phyloP scores from a whole-genome alignment of 1,140 invertebrate species.

The Wasmannia auropunctata region DNA sequence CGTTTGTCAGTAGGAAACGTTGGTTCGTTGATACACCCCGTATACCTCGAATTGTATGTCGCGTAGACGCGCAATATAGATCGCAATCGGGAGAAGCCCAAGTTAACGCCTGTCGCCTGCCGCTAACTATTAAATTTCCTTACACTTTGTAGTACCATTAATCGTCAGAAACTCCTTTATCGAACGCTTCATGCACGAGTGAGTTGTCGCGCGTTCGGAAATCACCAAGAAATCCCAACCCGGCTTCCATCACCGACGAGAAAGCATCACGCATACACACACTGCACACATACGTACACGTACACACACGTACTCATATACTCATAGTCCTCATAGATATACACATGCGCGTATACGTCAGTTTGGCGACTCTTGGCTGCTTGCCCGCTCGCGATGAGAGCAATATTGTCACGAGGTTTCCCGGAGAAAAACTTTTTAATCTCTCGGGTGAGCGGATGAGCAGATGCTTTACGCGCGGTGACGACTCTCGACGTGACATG shows the following conservation, averaged over 20 bases:
- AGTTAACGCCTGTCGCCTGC: slow-evolving; percentile 32
- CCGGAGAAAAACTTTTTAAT: slow-evolving; percentile 68
- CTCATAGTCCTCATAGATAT: no score
- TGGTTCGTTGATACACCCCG: neutral
- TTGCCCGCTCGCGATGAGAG: slow-evolving; percentile 54
- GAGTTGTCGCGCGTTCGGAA: neutral
- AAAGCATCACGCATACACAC: neutral
- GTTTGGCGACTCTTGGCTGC: slow-evolving; percentile 20
- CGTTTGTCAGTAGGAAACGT: neutral
- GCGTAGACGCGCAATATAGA: neutral
- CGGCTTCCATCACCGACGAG: neutral
- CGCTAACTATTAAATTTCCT: slow-evolving; percentile 64
- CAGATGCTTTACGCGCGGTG: slow-evolving; percentile 65
- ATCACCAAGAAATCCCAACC: slow-evolving; percentile 48
- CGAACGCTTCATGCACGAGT: slow-evolving; percentile 49
- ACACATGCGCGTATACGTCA: neutral
- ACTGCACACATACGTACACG: neutral
- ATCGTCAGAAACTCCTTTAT: slow-evolving; percentile 61
- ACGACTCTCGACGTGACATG: slow-evolving; percentile 35
- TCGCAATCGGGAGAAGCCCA: slow-evolving; percentile 20
- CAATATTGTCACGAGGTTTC: slow-evolving; percentile 58
- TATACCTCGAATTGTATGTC: slow-evolving; percentile 21
- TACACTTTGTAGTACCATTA: slow-evolving; percentile 56
- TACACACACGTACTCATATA: no score
- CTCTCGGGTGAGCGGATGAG: slow-evolving; percentile 61